These are phyloP conservation scores for Anabacerthia variegaticeps DNA, from an alignment of 2,797 vertebrate genomes.

Conservation along the genomic window DNA sequence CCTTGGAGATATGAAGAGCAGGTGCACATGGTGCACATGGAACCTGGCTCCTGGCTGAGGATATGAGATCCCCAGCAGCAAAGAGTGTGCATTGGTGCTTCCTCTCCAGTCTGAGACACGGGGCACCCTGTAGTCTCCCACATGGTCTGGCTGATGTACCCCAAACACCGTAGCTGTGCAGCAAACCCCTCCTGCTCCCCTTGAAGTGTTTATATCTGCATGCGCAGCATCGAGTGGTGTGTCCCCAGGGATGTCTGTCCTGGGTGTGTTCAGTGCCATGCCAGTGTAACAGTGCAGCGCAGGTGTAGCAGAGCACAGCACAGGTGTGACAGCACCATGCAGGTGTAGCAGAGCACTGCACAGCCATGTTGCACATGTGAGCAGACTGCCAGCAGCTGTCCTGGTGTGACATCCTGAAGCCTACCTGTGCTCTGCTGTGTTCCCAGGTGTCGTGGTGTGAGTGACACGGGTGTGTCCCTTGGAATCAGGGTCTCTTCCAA, in stretches of 20 bases:
- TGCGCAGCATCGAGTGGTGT: too few relatives aligned
- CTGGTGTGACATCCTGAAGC: not conserved
- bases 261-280: not conserved
- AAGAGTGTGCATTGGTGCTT: not conserved
- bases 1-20: not conserved
- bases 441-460: not conserved
- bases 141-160: not conserved
- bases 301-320: not conserved
- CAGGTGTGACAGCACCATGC: not conserved
- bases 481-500: not conserved
- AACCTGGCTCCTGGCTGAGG: not conserved
- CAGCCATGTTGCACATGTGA: fast-evolving
- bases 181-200: not conserved
- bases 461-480: not conserved
- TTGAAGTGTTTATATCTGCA: fast-evolving
- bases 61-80: not conserved
- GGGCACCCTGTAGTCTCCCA: not conserved
- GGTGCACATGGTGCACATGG: not conserved
- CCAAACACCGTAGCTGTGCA: not conserved
- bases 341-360: not conserved
- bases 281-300: not conserved
- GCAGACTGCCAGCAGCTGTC: not conserved
- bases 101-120: not conserved
- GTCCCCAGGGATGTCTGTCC: not conserved
- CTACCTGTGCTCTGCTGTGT: fast-evolving